Evolutionary conservation across 1,140 invertebrate genomes (phyloP), one percentile per base, ranked within the genome.

Genomic region (Andricus grossulariae): DNA sequence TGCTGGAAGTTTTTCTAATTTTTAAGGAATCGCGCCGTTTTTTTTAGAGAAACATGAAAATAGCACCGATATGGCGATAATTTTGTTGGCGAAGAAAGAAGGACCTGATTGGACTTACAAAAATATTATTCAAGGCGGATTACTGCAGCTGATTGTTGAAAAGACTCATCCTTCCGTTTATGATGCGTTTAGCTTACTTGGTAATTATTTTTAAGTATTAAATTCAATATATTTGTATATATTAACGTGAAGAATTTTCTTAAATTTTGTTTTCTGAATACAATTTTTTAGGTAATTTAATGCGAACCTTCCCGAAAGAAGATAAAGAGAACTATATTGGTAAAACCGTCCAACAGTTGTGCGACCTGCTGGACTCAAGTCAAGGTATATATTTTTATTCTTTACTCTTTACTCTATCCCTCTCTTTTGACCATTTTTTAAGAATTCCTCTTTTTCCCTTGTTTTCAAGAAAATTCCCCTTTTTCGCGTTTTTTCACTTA

Each of bases 21-120:
- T n/a, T 76, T 13, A 50, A 71, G 70, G 18, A 50, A 72, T 77
- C 55, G 16, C 19, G 70, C 50, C 25, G 25, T 55, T 75, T 74
- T 16, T 83, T 79, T 10, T 50, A 87, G 84, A 79, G 57, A 82
- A 83, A 71, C 76, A 80, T 52, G 4, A 75, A 45, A 50, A 72
- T 45, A 72, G 83, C 19, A 8, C 85, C n/a, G 72, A 87, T 45
- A 84, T 83, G 0, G 85, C 84, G 10, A 78, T 91, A 54, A 80
- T 89, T 57, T 79, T 91, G 12, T 8, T 92, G 4, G 78, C 88
- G 1, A 92, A 92, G 73, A 86, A 78, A 75, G 72, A 88, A 80
- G 87, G 86, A 3, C 13, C 75, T 0, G 19, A 32, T 1, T 91
- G 89, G 90, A 72, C 85, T 0, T 81, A 86, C 45, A 79, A 87